Evolutionary conservation across 2,888 invertebrate species (phyloP), one percentile per base, ranked within the genome.

Genomic region (Pemphredon lugubris): DNA sequence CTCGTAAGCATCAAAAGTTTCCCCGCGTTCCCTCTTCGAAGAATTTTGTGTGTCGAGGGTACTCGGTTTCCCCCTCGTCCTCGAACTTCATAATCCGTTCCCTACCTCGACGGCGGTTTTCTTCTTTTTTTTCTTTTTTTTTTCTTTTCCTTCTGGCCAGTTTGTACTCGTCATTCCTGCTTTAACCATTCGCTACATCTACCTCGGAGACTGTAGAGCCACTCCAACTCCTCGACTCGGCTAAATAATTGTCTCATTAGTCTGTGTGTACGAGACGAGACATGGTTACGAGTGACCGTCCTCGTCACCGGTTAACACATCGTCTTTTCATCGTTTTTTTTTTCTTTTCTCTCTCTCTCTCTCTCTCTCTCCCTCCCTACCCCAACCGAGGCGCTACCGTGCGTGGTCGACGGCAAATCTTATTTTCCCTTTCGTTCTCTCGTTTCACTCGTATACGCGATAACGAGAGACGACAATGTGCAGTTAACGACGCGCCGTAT

Each of bases 201-300:
- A 18, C 48, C 60, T 26, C 50, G 47, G n/a, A 11, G 51, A 6
- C 30, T 34, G 30, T 26, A 32, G 34, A 50, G 37, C 21, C 44
- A 40, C 40, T 51, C 55, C 7, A 6, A 7, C 32, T 30, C 37
- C 59, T 45, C 20, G 54, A 50, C 54, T 59, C 70, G 54, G 64
- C 70, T 51, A 55, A 70, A 70, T 64, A 64, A 72, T 64, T 45
- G 64, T 54, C 67, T 67, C 71, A 47, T 67, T 67, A 61, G 47
- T 42, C 42, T 14, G 45, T 16, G 32, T 21, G 47, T 34, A 32
- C 16, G 42, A 34, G 20, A 30, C 34, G n/a, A 23, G 16, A 21
- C 40, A 20, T 23, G 54, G 40, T 55, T 54, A 9, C 32, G 16
- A 44, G 16, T 11, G 53, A 5, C 20, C 16, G 20, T 26, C 0